Percentiles rank a stretch among this genome's conserved stretches.
Conservation (phyloP, 2,797 vertebrate genomes). For the Alcedo atthis region DNA sequence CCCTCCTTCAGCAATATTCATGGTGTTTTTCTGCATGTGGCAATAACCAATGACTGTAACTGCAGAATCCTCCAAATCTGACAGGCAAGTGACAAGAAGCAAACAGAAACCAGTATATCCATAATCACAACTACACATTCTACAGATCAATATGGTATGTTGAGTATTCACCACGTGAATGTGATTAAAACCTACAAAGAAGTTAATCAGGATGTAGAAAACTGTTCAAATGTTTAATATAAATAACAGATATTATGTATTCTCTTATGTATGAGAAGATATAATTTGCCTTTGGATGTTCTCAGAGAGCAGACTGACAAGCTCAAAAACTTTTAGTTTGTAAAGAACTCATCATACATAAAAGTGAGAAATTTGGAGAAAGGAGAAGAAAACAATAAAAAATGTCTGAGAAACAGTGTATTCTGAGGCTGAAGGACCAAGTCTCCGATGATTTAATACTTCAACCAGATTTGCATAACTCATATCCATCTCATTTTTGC, state of each 20-base stretch:
- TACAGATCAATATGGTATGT: not conserved
- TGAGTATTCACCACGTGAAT: not conserved
- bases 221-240: not conserved
- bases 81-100: not conserved
- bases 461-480: not conserved
- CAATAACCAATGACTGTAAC: not conserved
- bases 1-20: not conserved
- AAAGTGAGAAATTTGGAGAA: not conserved
- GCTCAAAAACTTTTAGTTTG: not conserved
- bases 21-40: not conserved
- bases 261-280: not conserved
- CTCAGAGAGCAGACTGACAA: not conserved
- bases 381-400: not conserved
- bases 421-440: not conserved
- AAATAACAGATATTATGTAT: fast-evolving
- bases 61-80: not conserved
- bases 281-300: not conserved
- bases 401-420: not conserved
- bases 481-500: not conserved
- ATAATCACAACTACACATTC: not conserved
- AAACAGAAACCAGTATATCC: not conserved
- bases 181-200: not conserved
- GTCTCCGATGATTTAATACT: not conserved
- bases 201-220: not conserved
- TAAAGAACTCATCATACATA: not conserved